Evolutionary conservation across 2,888 invertebrate species (phyloP).

Genomic region (Drosophila neutralis): DNA sequence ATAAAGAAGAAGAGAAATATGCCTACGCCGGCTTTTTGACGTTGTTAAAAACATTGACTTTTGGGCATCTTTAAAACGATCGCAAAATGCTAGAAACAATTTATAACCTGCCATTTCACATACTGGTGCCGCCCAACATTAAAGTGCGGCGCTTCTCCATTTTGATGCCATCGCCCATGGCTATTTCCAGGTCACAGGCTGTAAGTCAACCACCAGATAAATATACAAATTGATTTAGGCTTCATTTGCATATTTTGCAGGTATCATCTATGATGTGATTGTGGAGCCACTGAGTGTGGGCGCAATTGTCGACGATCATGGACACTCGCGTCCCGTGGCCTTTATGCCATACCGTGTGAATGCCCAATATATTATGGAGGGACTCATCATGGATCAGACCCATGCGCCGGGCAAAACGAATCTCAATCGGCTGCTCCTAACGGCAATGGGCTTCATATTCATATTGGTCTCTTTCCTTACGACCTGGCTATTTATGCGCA

Average conservation of each 20-base stretch:
- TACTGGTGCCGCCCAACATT: constrained; percentile 93
- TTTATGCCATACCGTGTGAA: constrained; percentile 99
- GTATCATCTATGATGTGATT: constrained; percentile 99
- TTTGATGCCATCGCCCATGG: constrained; percentile 96
- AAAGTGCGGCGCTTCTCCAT: constrained; percentile 95
- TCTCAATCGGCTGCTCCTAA: constrained; percentile 94
- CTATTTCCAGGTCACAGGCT: constrained; percentile 99
- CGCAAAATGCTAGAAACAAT: constrained; percentile 89
- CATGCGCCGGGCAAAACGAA: constrained; percentile 94
- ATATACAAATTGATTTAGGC: not conserved
- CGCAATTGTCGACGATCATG: constrained; percentile 98
- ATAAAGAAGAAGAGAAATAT: constrained; percentile 16
- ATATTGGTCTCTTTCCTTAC: constrained; percentile 96
- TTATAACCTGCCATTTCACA: constrained; percentile 91
- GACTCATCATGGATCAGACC: constrained; percentile 96
- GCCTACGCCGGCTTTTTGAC: constrained; percentile 60
- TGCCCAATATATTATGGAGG: constrained; percentile 99
- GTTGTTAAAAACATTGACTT: too few relatives aligned
- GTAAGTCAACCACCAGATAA: constrained; percentile 86
- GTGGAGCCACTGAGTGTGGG: constrained; percentile 99
- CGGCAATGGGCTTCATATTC: constrained; percentile 91
- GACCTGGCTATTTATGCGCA: constrained; percentile 99
- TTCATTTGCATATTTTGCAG: constrained; percentile 85
- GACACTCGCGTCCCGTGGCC: constrained; percentile 97
- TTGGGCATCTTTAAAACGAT: too few relatives aligned